These are phyloP conservation scores for Caenorhabditis virilis DNA, from an alignment of 2,888 invertebrate genomes.

Conservation along the genomic window DNA sequence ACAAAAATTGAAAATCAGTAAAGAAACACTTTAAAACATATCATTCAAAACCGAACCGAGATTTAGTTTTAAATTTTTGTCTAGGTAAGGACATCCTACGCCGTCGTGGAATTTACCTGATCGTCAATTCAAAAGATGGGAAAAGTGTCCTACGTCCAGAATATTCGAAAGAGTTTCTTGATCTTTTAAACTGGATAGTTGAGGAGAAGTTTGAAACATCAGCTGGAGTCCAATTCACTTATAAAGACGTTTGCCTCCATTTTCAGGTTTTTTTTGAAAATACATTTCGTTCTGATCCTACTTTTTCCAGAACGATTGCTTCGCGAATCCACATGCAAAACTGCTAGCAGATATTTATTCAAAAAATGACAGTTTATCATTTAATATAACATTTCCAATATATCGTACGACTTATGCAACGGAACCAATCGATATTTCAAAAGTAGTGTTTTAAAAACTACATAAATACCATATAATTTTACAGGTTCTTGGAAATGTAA, in stretches of 20 bases:
- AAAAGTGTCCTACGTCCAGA: slow-evolving; percentile 39
- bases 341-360: slow-evolving; percentile 56
- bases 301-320: slow-evolving; percentile 58
- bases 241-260: slow-evolving; percentile 44
- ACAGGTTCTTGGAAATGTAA: slow-evolving; percentile 41
- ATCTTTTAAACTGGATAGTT: slow-evolving; percentile 54
- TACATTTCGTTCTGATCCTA: neutral
- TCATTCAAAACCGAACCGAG: no score
- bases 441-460: slow-evolving; percentile 16
- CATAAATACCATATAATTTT: neutral
- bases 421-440: slow-evolving; percentile 58
- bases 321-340: slow-evolving; percentile 56
- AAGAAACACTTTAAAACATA: no score
- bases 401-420: slow-evolving; percentile 53
- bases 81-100: slow-evolving; percentile 60
- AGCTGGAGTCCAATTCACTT: slow-evolving; percentile 25
- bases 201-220: slow-evolving; percentile 31
- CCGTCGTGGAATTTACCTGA: slow-evolving; percentile 57
- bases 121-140: slow-evolving; percentile 44
- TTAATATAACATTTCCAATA: slow-evolving; percentile 59
- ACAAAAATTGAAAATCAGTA: no score
- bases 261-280: slow-evolving; percentile 33
- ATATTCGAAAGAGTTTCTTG: slow-evolving; percentile 48
- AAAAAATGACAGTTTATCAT: slow-evolving; percentile 37
- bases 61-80: no score